phyloP scores from a whole-genome alignment of 2,888 invertebrate species.

The Xanthia icteritia region DNA sequence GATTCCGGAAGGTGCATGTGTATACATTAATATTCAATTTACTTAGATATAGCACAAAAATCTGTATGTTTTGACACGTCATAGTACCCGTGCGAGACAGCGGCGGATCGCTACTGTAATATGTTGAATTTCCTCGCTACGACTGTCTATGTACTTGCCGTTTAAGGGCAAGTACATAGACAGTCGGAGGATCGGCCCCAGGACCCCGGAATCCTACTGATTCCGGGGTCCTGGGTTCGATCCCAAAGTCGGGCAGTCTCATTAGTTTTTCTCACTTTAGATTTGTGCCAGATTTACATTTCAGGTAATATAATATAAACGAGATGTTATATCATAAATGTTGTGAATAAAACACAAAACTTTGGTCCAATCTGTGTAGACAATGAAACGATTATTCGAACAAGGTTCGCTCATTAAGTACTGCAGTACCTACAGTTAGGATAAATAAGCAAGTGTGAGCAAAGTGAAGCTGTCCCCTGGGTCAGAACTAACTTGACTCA shows the following conservation, averaged over 20 bases:
- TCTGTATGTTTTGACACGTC: no score
- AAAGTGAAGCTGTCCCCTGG: constrained; percentile 27
- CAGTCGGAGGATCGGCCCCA: no score
- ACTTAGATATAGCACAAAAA: no score
- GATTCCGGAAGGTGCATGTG: background rate
- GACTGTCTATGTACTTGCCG: background rate
- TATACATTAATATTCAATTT: no score
- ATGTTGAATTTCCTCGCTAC: background rate
- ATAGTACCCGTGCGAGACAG: background rate
- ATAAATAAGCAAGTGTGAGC: constrained; percentile 44
- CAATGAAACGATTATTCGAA: constrained; percentile 32
- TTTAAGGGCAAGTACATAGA: no score
- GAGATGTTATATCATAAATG: no score
- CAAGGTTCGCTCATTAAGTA: constrained; percentile 21
- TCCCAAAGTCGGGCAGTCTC: background rate
- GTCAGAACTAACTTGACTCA: constrained; percentile 22
- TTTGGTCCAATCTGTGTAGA: background rate
- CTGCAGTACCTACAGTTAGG: background rate
- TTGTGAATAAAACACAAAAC: no score
- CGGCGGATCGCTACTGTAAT: background rate
- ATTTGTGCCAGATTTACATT: no score
- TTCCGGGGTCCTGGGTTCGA: background rate
- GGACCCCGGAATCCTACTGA: no score
- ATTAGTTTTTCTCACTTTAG: background rate
- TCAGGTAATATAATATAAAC: no score